Conservation (phyloP, 2,797 vertebrate genomes). For the Natrix natrix region DNA sequence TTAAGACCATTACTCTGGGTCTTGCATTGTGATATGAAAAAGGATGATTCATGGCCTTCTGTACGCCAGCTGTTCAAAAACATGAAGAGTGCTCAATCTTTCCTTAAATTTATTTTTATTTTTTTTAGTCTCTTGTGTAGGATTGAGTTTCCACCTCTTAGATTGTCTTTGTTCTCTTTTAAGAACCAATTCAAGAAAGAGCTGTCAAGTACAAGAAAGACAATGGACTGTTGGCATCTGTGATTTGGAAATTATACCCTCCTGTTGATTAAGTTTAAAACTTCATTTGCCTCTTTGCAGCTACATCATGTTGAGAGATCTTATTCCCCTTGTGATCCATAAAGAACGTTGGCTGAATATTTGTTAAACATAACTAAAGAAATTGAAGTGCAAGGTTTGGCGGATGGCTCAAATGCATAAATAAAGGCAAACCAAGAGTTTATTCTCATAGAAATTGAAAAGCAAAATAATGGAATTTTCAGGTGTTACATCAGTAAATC, state of each 20-base stretch:
- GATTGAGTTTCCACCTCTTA: background rate
- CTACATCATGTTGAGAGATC: background rate
- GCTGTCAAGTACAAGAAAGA: background rate
- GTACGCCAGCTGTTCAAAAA: background rate
- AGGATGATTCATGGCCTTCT: background rate
- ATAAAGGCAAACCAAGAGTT: background rate
- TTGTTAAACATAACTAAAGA: background rate
- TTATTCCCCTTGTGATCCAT: background rate
- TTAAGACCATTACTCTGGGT: background rate
- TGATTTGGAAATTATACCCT: background rate
- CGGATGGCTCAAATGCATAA: background rate
- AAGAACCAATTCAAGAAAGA: background rate
- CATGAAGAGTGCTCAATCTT: background rate
- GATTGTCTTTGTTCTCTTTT: background rate
- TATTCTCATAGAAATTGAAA: background rate
- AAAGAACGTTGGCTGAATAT: background rate
- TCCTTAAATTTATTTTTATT: background rate
- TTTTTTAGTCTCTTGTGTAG: background rate
- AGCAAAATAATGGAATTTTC: background rate
- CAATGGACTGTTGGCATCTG: background rate
- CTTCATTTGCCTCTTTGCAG: background rate
- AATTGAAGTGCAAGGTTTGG: background rate
- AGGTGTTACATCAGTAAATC: background rate
- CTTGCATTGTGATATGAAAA: background rate
- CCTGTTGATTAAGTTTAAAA: background rate